phyloP scores from a whole-genome alignment of 2,113 vertebrate genomes.

The Seriola rivoliana region DNA sequence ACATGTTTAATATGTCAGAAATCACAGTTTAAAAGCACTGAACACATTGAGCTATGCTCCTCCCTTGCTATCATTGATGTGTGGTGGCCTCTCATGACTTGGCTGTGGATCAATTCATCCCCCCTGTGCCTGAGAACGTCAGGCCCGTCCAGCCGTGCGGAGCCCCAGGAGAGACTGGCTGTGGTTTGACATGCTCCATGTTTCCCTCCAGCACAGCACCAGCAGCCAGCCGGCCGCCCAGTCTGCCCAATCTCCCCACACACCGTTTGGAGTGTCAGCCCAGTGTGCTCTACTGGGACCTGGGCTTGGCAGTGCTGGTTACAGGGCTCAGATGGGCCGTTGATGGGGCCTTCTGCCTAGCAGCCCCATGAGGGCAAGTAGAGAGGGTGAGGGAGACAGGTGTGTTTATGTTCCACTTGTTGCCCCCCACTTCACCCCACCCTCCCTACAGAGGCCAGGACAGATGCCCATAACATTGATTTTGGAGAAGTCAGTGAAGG shows the following conservation, averaged over 20 bases:
- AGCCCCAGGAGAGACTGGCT: constrained; percentile 66
- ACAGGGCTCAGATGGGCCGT: constrained; percentile 75
- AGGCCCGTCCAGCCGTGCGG: constrained; percentile 59
- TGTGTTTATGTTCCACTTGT: constrained; percentile 79
- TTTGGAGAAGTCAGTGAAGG: constrained; percentile 37
- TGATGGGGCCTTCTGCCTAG: constrained; percentile 78
- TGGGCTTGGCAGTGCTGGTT: constrained; percentile 73
- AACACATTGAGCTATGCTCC: constrained; percentile 27
- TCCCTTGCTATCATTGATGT: constrained; percentile 54
- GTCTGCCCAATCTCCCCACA: constrained; percentile 46
- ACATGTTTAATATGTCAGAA: constrained; percentile 12
- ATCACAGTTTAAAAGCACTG: constrained; percentile 29
- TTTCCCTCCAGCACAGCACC: constrained; percentile 58
- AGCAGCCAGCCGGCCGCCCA: constrained; percentile 39
- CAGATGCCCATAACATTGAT: constrained; percentile 65
- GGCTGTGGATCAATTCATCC: constrained; percentile 65
- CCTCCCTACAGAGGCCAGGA: constrained; percentile 36
- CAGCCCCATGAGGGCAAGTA: constrained; percentile 65
- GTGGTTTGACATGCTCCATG: constrained; percentile 70
- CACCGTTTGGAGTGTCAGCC: constrained; percentile 70
- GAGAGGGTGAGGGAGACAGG: constrained; percentile 65
- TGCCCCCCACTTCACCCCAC: constrained; percentile 42
- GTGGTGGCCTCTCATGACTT: constrained; percentile 60
- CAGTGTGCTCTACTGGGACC: constrained; percentile 67
- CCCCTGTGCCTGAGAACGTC: constrained; percentile 43